Evolutionary conservation across 2,113 vertebrate species (phyloP).

Genomic region (Zosterops pallidus): DNA sequence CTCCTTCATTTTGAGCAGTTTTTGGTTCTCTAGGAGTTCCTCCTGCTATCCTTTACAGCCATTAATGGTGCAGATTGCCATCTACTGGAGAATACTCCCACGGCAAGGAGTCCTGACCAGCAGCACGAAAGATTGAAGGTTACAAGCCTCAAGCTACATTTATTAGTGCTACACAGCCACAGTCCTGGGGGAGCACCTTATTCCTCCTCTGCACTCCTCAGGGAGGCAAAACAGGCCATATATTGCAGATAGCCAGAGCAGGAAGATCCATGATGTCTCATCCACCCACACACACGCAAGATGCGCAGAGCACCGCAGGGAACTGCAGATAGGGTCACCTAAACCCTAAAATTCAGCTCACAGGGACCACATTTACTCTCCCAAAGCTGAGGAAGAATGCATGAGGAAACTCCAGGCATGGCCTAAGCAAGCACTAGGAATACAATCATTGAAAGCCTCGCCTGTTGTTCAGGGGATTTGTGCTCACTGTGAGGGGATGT

Average conservation of each 20-base stretch:
- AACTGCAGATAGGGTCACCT: background rate
- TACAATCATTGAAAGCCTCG: background rate
- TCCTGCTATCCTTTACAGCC: background rate
- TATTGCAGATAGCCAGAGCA: background rate
- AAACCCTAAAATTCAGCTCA: background rate
- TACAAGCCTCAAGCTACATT: background rate
- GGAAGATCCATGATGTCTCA: background rate
- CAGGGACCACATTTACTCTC: background rate
- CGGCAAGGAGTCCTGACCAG: background rate
- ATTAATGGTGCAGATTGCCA: background rate
- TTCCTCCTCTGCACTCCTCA: background rate
- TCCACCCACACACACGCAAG: background rate
- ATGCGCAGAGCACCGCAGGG: background rate
- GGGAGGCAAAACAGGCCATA: background rate
- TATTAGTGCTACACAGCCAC: background rate
- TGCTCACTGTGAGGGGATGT: background rate
- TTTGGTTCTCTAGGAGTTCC: background rate
- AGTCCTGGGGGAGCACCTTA: background rate
- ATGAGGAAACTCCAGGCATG: background rate
- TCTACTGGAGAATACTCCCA: background rate
- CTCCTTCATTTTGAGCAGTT: background rate
- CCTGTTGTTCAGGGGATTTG: background rate
- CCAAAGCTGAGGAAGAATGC: background rate
- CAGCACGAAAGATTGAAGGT: background rate
- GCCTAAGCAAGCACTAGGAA: background rate